These are phyloP conservation scores for Clitarchus hookeri DNA, from an alignment of 2,888 invertebrate species.

Conservation along the genomic window DNA sequence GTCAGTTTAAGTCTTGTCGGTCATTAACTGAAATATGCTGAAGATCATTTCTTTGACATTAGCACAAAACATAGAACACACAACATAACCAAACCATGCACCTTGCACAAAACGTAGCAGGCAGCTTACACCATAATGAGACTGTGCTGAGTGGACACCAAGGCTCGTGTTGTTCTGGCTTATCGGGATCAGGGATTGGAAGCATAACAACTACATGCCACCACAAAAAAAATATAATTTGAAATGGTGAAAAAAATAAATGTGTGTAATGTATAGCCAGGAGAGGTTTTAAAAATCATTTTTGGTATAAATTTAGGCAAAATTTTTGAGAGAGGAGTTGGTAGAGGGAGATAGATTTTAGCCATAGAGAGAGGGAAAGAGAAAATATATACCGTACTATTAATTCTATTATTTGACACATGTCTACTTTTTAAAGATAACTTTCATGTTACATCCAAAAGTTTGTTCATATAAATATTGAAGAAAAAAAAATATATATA, in stretches of 20 bases:
- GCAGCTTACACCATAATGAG: conserved; percentile 39
- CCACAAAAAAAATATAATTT: conserved; percentile 15
- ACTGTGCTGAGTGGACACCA: conserved; percentile 74
- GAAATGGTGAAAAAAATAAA: conserved; percentile 10
- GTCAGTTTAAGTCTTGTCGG: too few relatives aligned
- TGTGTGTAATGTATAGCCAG: not conserved
- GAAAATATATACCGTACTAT: not conserved
- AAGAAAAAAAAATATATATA: too few relatives aligned
- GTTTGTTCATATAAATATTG: not conserved
- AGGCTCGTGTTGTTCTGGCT: conserved; percentile 88
- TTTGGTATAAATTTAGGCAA: not conserved
- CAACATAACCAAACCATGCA: conserved; percentile 38
- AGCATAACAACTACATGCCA: conserved; percentile 54
- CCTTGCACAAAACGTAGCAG: conserved; percentile 22
- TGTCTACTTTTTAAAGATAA: not conserved
- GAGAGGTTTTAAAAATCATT: conserved; percentile 21
- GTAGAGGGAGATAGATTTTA: not conserved
- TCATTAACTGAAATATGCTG: too few relatives aligned
- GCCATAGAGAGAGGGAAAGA: conserved; percentile 15
- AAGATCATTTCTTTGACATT: too few relatives aligned
- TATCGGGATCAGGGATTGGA: conserved; percentile 84
- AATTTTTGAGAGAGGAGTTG: conserved; percentile 17
- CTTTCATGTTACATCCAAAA: not conserved
- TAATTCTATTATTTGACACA: conserved; percentile 1
- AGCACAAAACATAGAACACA: not conserved